Evolutionary conservation across 2,888 invertebrate species (phyloP), one percentile per base, ranked within the genome.

Genomic region (Volucella inflata): DNA sequence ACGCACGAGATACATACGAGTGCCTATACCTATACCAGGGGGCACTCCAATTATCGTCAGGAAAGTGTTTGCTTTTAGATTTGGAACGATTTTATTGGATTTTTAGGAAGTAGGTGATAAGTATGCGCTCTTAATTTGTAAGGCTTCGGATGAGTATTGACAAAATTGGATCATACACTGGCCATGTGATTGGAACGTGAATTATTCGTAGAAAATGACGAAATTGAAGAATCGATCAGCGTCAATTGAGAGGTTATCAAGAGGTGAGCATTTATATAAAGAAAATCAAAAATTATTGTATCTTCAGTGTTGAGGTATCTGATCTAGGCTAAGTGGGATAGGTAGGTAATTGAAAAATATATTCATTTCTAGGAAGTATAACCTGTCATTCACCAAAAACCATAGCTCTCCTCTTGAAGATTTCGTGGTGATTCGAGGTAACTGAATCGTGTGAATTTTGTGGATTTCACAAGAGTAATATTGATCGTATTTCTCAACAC

Each of bases 71-170:
- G 59, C 57, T 59, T 77, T 30, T 46, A 14, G 48, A 67, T 62
- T 46, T 67, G 12, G 42, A 60, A 55, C 57, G 50, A 59, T 75
- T 77, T 77, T 60, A 81, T 76, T 76, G 67, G 67, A 11, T 21
- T 42, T 68, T 72, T 82, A 68, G 50, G 60, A 78, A 72, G 38
- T 67, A 78, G 67, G 79, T 79, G 79, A 71, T 78, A 78, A 78
- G 78, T 78, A 71, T 71, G 65, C 68, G 77, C 53, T 62, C 46
- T 70, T 65, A 65, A 59, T 30, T 55, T 30, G 16, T 30, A 40
- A 42, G 51, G 9, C 6, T n/a, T 51, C 40, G n/a, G 57, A 17
- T 46, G 10, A 9, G 42, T 72, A 60, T 60, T 72, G 51, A 60
- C 60, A 60, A 72, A n/a, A 72, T 51, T 72, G 16, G 75, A 67